Conservation (phyloP, 2,797 vertebrate species). For the Petrocephalus sullivani region DNA sequence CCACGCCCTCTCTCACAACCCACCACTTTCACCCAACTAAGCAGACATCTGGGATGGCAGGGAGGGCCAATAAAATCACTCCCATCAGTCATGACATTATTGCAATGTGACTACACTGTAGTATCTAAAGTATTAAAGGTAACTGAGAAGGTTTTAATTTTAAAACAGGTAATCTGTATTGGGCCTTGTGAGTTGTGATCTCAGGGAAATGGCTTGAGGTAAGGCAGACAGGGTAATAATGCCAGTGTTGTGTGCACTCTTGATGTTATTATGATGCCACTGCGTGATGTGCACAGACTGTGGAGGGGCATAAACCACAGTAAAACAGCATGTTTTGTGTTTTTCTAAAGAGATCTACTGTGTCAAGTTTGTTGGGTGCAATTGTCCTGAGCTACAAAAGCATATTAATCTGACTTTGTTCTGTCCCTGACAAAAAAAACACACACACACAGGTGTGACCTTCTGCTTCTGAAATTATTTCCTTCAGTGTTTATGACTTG, state of each 20-base stretch:
- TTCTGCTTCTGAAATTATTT: conserved; percentile 13
- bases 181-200: conserved; percentile 34
- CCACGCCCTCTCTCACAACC: conserved; percentile 22
- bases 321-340: conserved; percentile 27
- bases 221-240: conserved; percentile 28
- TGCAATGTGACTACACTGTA: conserved; percentile 39
- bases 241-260: conserved; percentile 25
- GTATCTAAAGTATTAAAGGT: conserved; percentile 36
- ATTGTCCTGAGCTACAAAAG: conserved; percentile 4
- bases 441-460: not conserved
- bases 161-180: conserved; percentile 44
- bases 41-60: conserved; percentile 33
- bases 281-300: conserved; percentile 26
- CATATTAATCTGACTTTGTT: conserved; percentile 19
- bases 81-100: conserved; percentile 43
- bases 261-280: conserved; percentile 38
- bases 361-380: not conserved
- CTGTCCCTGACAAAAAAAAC: not conserved
- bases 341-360: not conserved
- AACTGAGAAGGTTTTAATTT: conserved; percentile 42
- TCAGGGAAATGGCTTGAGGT: conserved; percentile 34
- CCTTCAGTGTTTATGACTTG: not conserved
- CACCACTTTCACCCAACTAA: conserved; percentile 24
- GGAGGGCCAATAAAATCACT: conserved; percentile 37
- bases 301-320: not conserved